phyloP scores from a whole-genome alignment of 2,113 vertebrate species.

The Anarrhichthys ocellatus region DNA sequence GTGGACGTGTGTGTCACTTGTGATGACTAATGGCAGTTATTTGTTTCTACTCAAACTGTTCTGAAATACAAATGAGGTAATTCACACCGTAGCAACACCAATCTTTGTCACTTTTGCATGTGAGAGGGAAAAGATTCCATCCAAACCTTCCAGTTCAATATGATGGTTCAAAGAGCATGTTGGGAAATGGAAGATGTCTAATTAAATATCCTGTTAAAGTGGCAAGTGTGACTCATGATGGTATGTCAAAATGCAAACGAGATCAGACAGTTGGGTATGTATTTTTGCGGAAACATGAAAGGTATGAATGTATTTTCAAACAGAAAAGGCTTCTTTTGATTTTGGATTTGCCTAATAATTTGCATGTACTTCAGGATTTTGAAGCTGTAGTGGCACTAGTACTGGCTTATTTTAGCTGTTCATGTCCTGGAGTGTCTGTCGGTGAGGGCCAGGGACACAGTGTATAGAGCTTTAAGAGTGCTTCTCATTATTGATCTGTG shows the following conservation, averaged over 20 bases:
- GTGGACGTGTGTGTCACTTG: background rate
- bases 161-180: conserved; percentile 19
- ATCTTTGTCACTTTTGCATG: conserved; percentile 36
- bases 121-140: background rate
- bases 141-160: background rate
- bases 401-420: conserved; percentile 18
- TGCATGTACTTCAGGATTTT: conserved; percentile 19
- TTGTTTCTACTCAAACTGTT: conserved; percentile 46
- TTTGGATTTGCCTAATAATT: conserved; percentile 23
- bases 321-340: conserved; percentile 41
- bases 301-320: conserved; percentile 46
- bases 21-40: conserved; percentile 66
- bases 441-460: background rate
- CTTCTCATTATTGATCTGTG: conserved; percentile 55
- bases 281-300: conserved; percentile 17
- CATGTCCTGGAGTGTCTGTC: background rate
- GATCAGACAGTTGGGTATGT: conserved; percentile 12
- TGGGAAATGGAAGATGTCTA: conserved; percentile 20
- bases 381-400: background rate
- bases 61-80: conserved; percentile 65
- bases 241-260: conserved; percentile 32
- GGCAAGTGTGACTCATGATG: conserved; percentile 11
- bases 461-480: conserved; percentile 31
- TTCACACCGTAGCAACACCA: conserved; percentile 42
- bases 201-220: conserved; percentile 33